These are phyloP conservation scores for Drosophila imparisetae DNA, from an alignment of 2,888 invertebrate genomes.

Conservation along the genomic window DNA sequence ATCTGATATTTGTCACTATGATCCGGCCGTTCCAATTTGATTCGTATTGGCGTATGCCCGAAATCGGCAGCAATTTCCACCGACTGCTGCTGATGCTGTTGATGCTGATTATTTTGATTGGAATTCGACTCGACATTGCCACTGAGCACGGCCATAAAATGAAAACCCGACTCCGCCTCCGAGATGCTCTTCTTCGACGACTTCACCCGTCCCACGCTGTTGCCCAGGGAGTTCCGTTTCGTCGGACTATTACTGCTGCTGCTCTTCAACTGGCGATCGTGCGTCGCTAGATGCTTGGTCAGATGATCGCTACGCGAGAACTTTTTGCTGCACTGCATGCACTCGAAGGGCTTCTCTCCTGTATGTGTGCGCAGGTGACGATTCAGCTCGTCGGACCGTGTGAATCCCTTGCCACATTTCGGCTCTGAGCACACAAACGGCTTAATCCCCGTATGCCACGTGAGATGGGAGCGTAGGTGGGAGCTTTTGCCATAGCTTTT, in stretches of 20 bases:
- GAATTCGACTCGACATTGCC: constrained; percentile 32
- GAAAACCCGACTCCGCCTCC: constrained; percentile 63
- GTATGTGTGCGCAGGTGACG: constrained; percentile 82
- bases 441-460: constrained; percentile 84
- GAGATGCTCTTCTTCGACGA: constrained; percentile 45
- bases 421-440: constrained; percentile 81
- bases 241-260: constrained; percentile 49
- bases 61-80: constrained; percentile 25
- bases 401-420: constrained; percentile 82
- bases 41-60: constrained; percentile 64
- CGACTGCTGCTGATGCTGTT: constrained; percentile 27
- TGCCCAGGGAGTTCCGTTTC: constrained; percentile 28
- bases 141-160: constrained; percentile 73
- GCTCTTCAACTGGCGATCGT: constrained; percentile 73
- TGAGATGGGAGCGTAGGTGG: constrained; percentile 83
- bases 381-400: constrained; percentile 82
- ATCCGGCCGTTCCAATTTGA: constrained; percentile 75
- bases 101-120: constrained; percentile 50
- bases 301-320: constrained; percentile 83
- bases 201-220: constrained; percentile 35
- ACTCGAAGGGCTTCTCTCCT: constrained; percentile 82
- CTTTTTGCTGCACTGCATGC: constrained; percentile 81
- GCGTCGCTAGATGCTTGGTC: constrained; percentile 82
- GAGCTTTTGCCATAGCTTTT: constrained; percentile 84
- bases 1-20: constrained; percentile 72